Conservation (phyloP, 2,888 invertebrate genomes). For the Thumatha senex region DNA sequence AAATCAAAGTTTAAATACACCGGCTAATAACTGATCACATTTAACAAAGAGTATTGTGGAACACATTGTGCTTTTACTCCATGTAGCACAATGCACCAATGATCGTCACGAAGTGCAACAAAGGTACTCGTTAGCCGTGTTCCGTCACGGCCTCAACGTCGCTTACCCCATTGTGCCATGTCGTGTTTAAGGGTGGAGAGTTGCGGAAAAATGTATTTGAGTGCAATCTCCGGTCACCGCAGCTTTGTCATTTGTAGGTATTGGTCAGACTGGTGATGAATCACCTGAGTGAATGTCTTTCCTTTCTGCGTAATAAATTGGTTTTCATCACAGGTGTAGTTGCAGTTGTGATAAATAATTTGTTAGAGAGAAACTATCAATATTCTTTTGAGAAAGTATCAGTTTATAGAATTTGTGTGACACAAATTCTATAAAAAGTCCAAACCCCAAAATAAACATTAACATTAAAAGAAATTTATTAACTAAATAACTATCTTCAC, state of each 20-base stretch:
- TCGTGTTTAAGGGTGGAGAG: slow-evolving; percentile 13
- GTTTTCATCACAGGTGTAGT: no score
- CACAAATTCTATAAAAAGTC: no score
- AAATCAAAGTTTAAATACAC: neutral
- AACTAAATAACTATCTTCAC: no score
- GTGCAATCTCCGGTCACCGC: slow-evolving; percentile 56
- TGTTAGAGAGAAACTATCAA: no score
- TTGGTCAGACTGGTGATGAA: slow-evolving; percentile 4
- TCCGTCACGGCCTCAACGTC: slow-evolving; percentile 19
- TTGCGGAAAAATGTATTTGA: slow-evolving; percentile 55
- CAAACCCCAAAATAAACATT: no score
- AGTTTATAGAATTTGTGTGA: no score
- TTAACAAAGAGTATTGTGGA: neutral
- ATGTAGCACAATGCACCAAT: slow-evolving; percentile 26
- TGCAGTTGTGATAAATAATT: no score
- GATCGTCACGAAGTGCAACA: slow-evolving; percentile 28
- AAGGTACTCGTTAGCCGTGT: slow-evolving; percentile 44
- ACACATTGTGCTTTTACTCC: slow-evolving; percentile 10
- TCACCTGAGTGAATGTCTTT: slow-evolving; percentile 1
- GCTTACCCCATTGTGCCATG: slow-evolving; percentile 2
- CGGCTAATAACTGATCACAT: slow-evolving; percentile 1
- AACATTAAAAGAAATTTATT: no score
- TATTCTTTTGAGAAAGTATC: no score
- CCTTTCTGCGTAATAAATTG: no score
- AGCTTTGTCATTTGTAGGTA: slow-evolving; percentile 42